Evolutionary conservation across 64 coral and sea anemone species (phyloP), one percentile per base, ranked within the genome.

Genomic region (Astreopora myriophthalma): DNA sequence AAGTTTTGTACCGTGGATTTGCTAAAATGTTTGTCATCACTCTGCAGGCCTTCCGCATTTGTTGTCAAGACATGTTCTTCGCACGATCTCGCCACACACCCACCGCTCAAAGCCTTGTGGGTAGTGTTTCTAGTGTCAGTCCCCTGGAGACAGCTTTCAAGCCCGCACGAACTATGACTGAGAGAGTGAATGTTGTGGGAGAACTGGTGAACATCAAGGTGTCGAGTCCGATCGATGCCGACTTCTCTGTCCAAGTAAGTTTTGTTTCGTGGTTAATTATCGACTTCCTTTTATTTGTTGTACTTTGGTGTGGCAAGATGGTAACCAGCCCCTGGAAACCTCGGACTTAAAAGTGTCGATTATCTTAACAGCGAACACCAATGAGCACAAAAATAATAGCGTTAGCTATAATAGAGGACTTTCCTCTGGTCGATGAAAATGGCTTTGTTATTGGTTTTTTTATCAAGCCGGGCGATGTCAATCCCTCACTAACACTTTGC

Each of bases 61-160:
- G 94, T 28, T 99, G 96, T 85, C 96, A 99, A 61, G 96, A 99
- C 58, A 74, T 99, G 93, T 99, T 99, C 94, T 99, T 99, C 34
- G 86, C 94, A 30, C 90, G 96, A 57, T 92, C 96, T 71, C 94
- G 96, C 30, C 76, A 48, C 8, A 88, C 96, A 1, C 74, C 73
- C 23, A 75, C 88, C 32, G 81, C 94, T 10, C 90, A 66, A 36
- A 80, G 77, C 35, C 44, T 90, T 10, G 74, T 71, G 73, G 87
- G 76, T 40, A 87, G 87, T 61, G 49, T 87, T 13, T 52, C 80
- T 63, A 74, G 78, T 32, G 80, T 62, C 55, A 88, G 35, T 90
- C 86, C 93, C 6, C 76, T 98, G 51, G 72, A 95, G 31, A 88
- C 73, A 11, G 94, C 90, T 6, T 99, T 99, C 69, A 95, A 91